phyloP scores from a whole-genome alignment of 2,797 vertebrate genomes.

The Emydoidea blandingii region DNA sequence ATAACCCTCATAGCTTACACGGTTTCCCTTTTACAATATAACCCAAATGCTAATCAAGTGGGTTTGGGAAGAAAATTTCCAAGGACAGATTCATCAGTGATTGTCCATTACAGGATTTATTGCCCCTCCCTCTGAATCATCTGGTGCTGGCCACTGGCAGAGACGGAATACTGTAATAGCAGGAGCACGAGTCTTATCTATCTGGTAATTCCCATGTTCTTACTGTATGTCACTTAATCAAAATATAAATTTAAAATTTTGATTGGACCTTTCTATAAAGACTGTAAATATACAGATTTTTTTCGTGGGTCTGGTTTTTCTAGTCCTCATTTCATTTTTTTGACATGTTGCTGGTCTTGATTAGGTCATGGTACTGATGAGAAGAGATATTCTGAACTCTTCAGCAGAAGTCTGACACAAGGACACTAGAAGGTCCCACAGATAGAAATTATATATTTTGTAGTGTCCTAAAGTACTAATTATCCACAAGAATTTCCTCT shows the following conservation, averaged over 20 bases:
- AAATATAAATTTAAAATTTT: neutral
- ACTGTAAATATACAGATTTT: neutral
- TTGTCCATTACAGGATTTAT: neutral
- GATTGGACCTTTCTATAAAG: too few relatives aligned
- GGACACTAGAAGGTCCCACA: neutral
- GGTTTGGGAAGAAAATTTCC: neutral
- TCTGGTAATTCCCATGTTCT: rapidly evolving
- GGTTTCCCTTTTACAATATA: neutral
- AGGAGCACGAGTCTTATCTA: neutral
- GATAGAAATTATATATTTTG: neutral
- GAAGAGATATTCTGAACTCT: neutral
- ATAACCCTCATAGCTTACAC: too few relatives aligned
- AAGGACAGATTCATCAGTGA: neutral
- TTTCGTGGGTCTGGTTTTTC: neutral
- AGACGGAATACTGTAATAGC: neutral
- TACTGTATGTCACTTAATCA: rapidly evolving
- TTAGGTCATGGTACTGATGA: neutral
- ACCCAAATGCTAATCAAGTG: neutral
- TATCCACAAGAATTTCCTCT: neutral
- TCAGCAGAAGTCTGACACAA: neutral
- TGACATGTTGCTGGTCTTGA: rapidly evolving
- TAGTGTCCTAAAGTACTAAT: neutral
- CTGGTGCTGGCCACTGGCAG: neutral
- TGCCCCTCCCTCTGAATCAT: neutral
- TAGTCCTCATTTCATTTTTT: neutral